Evolutionary conservation across 1,140 invertebrate species (phyloP).

Genomic region (Holotrichia oblita): DNA sequence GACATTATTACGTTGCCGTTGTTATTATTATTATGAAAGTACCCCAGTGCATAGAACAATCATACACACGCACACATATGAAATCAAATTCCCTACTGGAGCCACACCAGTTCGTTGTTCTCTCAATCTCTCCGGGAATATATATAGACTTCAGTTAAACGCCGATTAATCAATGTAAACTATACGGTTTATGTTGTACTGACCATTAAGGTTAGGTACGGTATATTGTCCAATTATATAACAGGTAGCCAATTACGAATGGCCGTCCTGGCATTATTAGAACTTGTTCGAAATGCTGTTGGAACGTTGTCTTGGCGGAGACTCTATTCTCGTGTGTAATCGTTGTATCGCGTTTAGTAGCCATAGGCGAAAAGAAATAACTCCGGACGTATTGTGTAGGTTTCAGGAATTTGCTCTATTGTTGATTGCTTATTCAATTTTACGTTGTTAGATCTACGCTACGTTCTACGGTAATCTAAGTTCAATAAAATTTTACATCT

Average conservation of each 20-base stretch:
- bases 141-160: slow-evolving; percentile 38
- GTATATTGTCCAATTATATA: slow-evolving; percentile 47
- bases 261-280: slow-evolving; percentile 41
- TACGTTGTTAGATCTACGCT: not conserved
- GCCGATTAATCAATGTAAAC: slow-evolving; percentile 43
- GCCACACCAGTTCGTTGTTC: slow-evolving; percentile 5
- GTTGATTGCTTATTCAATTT: not conserved
- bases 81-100: slow-evolving; percentile 7
- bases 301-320: slow-evolving; percentile 42
- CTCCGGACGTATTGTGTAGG: slow-evolving; percentile 10
- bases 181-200: slow-evolving; percentile 41
- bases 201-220: slow-evolving; percentile 40
- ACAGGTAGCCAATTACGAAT: slow-evolving; percentile 46
- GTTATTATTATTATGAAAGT: slow-evolving; percentile 37
- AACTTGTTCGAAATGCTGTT: slow-evolving; percentile 46
- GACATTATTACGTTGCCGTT: slow-evolving; percentile 37
- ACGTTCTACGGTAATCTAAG: not conserved
- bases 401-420: slow-evolving; percentile 14
- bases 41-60: slow-evolving; percentile 24
- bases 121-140: slow-evolving; percentile 21
- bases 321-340: slow-evolving; percentile 13
- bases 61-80: slow-evolving; percentile 19
- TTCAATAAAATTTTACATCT: no score
- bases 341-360: not conserved
- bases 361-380: slow-evolving; percentile 21